Percentiles rank a stretch among this genome's conserved stretches.
Evolutionary conservation across 2,113 vertebrate species (phyloP).

Genomic region (Vulpes vulpes): DNA sequence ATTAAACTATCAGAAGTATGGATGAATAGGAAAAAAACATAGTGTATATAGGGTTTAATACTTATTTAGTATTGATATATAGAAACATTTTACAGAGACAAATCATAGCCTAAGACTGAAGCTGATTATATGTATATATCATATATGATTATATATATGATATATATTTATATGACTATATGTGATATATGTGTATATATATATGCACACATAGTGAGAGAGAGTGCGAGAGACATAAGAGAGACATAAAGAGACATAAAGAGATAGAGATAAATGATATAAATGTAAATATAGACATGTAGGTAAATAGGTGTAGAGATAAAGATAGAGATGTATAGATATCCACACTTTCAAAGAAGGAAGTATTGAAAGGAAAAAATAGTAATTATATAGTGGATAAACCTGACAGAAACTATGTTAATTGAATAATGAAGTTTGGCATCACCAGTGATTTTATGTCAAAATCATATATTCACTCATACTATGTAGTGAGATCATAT

Average conservation of each 20-base stretch:
- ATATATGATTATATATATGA: no score
- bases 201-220: neutral
- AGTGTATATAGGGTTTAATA: neutral
- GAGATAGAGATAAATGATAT: neutral
- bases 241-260: neutral
- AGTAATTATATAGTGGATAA: neutral
- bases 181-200: neutral
- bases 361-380: neutral
- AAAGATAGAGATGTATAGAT: neutral
- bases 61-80: neutral
- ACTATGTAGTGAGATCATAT: neutral
- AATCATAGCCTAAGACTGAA: neutral
- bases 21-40: neutral
- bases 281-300: neutral
- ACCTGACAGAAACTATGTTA: neutral
- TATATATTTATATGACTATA: no score
- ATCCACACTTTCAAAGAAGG: neutral
- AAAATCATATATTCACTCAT: neutral
- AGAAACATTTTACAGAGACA: neutral
- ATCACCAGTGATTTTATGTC: neutral
- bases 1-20: neutral
- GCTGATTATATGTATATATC: neutral
- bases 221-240: neutral
- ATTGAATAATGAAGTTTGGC: neutral
- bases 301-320: neutral